Conservation (phyloP, 2,797 vertebrate genomes). For the Dermochelys coriacea region DNA sequence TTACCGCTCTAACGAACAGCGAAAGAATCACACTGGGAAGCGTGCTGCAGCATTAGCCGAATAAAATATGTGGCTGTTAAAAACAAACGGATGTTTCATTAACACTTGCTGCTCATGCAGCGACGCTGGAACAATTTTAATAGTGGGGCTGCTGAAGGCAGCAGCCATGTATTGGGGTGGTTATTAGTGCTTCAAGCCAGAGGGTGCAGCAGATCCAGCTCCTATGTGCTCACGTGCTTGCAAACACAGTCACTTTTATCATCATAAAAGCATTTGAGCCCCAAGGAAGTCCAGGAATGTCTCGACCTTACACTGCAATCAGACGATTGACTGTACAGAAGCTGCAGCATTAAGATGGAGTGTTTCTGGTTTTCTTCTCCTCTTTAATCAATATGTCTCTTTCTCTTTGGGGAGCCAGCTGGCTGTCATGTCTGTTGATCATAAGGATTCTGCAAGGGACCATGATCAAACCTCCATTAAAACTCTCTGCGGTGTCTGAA, state of each 20-base stretch:
- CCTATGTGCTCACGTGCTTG: background rate
- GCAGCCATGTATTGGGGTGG: no score
- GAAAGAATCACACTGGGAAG: background rate
- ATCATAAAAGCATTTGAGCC: background rate
- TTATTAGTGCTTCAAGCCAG: no score
- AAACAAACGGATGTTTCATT: background rate
- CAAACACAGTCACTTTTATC: background rate
- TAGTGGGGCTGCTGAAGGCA: no score
- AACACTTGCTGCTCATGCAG: background rate
- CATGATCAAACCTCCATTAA: background rate
- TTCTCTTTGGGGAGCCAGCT: background rate
- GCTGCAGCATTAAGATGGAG: rapidly evolving
- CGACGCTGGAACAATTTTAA: no score
- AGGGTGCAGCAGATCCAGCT: no score
- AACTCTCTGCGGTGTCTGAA: background rate
- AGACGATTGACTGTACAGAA: background rate
- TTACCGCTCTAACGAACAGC: background rate
- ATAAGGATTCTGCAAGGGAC: background rate
- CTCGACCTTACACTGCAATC: background rate
- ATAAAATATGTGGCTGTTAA: background rate
- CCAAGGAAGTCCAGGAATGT: background rate
- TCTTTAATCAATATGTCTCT: background rate
- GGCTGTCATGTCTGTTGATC: background rate
- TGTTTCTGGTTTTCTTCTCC: background rate
- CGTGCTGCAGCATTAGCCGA: background rate